phyloP scores from a whole-genome alignment of 2,113 vertebrate genomes.

The Atrichornis clamosus region DNA sequence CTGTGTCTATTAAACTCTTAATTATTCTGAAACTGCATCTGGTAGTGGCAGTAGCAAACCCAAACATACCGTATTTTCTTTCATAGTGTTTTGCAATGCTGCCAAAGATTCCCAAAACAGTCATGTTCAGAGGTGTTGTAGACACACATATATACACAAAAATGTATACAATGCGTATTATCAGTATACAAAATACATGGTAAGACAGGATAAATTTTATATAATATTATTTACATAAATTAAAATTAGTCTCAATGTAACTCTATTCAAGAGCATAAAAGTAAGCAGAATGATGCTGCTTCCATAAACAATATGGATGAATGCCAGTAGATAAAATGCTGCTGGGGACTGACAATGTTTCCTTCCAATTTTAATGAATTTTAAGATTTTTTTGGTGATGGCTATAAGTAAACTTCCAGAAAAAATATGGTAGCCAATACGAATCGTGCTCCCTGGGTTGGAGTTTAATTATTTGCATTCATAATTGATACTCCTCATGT shows the following conservation, averaged over 20 bases:
- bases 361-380: neutral
- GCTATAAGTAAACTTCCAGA: neutral
- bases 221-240: neutral
- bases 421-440: neutral
- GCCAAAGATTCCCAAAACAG: neutral
- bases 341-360: neutral
- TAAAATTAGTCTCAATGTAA: neutral
- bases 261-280: neutral
- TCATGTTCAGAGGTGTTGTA: neutral
- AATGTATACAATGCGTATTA: neutral
- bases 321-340: neutral
- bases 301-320: neutral
- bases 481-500: neutral
- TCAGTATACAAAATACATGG: neutral
- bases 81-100: neutral
- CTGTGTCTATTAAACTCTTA: neutral
- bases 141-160: neutral
- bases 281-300: neutral
- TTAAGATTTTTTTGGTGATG: neutral
- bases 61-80: neutral
- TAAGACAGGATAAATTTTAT: neutral
- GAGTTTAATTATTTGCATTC: constrained; percentile 9
- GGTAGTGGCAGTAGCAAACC: neutral
- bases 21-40: neutral
- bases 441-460: neutral